Conservation (phyloP, 2,113 vertebrate species). For the Chionis minor region DNA sequence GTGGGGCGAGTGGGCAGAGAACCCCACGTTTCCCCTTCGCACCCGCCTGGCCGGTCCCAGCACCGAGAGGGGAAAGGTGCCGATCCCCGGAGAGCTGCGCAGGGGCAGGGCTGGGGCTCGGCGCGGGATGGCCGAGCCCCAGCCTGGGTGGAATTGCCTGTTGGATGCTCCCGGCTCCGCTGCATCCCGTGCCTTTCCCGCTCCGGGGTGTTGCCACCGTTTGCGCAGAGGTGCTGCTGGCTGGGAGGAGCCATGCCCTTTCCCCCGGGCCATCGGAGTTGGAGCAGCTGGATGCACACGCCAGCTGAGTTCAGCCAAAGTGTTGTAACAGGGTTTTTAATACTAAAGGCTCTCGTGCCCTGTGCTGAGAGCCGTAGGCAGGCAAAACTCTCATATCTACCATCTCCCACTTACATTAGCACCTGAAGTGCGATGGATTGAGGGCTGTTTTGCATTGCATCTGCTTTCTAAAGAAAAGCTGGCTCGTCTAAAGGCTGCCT, state of each 20-base stretch:
- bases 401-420: background rate
- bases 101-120: background rate
- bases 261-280: background rate
- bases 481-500: background rate
- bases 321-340: background rate
- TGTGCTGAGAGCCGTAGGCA: background rate
- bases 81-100: background rate
- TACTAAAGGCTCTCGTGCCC: background rate
- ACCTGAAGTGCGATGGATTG: accelerated
- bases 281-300: background rate
- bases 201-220: accelerated
- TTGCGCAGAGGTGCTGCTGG: background rate
- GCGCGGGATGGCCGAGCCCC: accelerated
- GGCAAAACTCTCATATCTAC: background rate
- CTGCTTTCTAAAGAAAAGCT: background rate
- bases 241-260: background rate
- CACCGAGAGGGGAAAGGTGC: background rate
- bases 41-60: background rate
- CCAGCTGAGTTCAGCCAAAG: background rate
- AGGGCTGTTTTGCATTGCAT: background rate
- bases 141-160: background rate
- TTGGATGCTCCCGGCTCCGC: background rate
- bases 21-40: background rate
- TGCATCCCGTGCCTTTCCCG: background rate
- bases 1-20: background rate